Conservation (phyloP, 2,797 vertebrate species). For the Aselliscus stoliczkanus region DNA sequence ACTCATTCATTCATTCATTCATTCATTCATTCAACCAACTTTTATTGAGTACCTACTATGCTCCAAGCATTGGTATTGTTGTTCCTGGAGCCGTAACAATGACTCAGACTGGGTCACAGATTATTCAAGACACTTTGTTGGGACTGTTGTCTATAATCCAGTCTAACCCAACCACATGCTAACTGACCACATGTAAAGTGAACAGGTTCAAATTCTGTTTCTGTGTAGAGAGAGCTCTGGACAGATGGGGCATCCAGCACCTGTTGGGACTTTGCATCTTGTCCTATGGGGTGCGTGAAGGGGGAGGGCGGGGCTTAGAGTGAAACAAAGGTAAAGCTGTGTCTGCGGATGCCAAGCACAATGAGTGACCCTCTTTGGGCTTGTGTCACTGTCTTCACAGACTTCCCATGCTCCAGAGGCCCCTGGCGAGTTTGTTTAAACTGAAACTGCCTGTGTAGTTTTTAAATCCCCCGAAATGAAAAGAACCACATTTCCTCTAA, state of each 20-base stretch:
- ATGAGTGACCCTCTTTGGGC: accelerated
- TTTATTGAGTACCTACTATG: not conserved
- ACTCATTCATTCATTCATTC: not conserved
- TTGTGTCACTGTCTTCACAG: not conserved
- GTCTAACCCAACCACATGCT: not conserved
- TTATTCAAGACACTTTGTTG: not conserved
- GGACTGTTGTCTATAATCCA: not conserved
- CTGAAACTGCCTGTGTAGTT: not conserved
- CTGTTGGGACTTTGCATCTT: not conserved
- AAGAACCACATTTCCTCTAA: not conserved
- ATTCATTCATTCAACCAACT: not conserved
- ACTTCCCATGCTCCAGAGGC: not conserved
- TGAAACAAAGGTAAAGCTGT: not conserved
- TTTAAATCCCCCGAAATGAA: not conserved
- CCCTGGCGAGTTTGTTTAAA: not conserved
- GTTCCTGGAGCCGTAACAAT: not conserved
- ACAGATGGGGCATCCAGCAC: not conserved
- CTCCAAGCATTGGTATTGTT: not conserved
- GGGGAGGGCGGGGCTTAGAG: not conserved
- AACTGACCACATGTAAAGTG: not conserved
- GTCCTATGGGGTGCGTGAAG: not conserved
- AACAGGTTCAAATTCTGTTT: not conserved
- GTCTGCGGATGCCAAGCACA: not conserved
- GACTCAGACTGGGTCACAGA: not conserved
- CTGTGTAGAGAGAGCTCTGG: not conserved